Conservation (phyloP, 2,113 vertebrate genomes). For the Glareola pratincola region DNA sequence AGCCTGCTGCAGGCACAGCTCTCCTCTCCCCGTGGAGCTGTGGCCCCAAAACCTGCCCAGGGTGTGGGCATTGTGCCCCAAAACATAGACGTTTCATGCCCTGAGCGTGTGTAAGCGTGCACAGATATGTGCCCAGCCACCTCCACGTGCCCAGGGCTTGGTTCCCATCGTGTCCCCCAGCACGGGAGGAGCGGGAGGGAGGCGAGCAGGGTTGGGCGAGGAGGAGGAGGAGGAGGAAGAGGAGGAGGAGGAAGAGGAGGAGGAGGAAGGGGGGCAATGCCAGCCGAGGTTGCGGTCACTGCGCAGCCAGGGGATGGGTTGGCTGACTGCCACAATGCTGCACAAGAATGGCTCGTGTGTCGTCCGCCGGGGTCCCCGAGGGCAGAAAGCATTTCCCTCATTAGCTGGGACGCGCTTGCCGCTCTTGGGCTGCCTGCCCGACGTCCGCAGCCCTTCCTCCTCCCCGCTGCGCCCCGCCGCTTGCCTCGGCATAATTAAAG, state of each 20-base stretch:
- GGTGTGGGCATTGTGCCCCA: rapidly evolving
- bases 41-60: neutral
- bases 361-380: neutral
- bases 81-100: rapidly evolving
- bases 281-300: rapidly evolving
- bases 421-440: neutral
- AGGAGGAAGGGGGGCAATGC: neutral
- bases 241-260: neutral
- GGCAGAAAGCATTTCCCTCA: neutral
- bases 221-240: neutral
- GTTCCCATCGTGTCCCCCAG: neutral
- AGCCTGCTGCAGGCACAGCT: neutral
- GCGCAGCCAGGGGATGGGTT: neutral
- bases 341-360: neutral
- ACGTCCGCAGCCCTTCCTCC: neutral
- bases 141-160: rapidly evolving
- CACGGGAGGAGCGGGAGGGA: rapidly evolving
- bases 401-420: neutral
- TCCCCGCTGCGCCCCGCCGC: neutral
- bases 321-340: rapidly evolving
- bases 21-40: neutral
- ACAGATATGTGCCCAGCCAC: neutral
- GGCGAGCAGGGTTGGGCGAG: rapidly evolving
- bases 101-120: rapidly evolving
- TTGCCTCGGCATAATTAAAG: slow-evolving; percentile 14